These are phyloP conservation scores for Encarsia formosa DNA, from an alignment of 2,888 invertebrate species.

Conservation along the genomic window DNA sequence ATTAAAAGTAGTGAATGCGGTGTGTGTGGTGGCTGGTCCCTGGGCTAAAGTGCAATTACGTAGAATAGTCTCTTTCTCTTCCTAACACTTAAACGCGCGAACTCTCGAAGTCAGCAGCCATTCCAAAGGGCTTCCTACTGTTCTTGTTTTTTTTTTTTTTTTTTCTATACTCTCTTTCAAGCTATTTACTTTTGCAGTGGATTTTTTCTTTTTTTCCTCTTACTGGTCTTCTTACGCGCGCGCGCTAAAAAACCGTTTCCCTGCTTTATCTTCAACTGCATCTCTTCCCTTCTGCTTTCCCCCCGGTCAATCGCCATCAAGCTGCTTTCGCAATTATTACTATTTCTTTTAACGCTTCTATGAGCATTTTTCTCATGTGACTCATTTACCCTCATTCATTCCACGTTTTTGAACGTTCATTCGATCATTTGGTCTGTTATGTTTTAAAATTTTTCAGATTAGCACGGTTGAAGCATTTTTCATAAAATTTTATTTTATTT, in stretches of 20 bases:
- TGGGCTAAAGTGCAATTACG: constrained; percentile 24
- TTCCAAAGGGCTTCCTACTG: constrained; percentile 8
- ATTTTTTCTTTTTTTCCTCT: constrained; percentile 1
- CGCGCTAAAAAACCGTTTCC: no score
- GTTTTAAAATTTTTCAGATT: no score
- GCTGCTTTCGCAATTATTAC: neutral
- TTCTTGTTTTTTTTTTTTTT: neutral
- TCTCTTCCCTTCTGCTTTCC: neutral
- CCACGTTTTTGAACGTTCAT: no score
- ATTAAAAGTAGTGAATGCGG: constrained; percentile 8
- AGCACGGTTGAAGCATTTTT: no score
- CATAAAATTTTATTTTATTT: no score
- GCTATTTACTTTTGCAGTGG: constrained; percentile 18
- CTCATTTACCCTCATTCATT: no score
- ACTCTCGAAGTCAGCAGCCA: no score
- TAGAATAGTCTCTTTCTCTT: constrained; percentile 26
- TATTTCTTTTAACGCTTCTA: neutral
- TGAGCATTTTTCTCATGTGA: neutral
- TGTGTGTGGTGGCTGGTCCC: constrained; percentile 2
- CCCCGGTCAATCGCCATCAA: neutral
- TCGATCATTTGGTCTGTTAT: no score
- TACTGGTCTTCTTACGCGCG: neutral
- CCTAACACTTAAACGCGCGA: no score
- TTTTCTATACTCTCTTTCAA: constrained; percentile 9
- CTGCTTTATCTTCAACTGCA: no score